Conservation (phyloP, 2,113 vertebrate species). For the Xenus cinereus region DNA sequence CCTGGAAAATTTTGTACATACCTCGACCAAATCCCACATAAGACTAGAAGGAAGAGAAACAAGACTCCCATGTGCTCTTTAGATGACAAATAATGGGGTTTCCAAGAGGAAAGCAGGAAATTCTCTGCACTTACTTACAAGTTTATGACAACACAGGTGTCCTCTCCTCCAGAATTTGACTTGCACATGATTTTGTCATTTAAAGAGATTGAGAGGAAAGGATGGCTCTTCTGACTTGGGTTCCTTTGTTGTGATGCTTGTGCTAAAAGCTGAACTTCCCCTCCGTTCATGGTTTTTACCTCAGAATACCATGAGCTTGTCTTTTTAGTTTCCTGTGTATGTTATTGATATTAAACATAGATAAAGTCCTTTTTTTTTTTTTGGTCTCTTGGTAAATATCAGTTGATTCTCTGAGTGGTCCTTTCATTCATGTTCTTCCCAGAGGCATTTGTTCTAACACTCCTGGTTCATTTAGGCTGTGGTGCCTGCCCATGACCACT, state of each 20-base stretch:
- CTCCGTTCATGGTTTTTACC: neutral
- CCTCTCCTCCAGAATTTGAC: neutral
- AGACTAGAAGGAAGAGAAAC: neutral
- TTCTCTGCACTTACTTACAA: neutral
- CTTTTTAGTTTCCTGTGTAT: neutral
- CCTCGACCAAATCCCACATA: neutral
- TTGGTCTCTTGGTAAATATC: neutral
- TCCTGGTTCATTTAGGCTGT: neutral
- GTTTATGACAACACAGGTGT: conserved; percentile 13
- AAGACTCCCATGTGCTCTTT: neutral
- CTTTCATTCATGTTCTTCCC: neutral
- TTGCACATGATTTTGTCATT: neutral
- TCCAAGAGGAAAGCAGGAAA: conserved; percentile 21
- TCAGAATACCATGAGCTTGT: neutral
- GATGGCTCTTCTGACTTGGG: neutral
- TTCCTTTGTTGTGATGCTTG: neutral
- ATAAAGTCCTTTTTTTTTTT: no score
- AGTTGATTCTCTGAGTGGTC: neutral
- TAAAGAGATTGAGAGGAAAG: neutral
- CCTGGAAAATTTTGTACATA: conserved; percentile 7
- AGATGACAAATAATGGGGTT: neutral
- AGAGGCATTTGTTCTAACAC: neutral
- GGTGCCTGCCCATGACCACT: neutral
- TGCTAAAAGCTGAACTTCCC: neutral
- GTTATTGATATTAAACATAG: no score